phyloP scores from a whole-genome alignment of 2,888 invertebrate species.

The Rotaria magnacalcarata region DNA sequence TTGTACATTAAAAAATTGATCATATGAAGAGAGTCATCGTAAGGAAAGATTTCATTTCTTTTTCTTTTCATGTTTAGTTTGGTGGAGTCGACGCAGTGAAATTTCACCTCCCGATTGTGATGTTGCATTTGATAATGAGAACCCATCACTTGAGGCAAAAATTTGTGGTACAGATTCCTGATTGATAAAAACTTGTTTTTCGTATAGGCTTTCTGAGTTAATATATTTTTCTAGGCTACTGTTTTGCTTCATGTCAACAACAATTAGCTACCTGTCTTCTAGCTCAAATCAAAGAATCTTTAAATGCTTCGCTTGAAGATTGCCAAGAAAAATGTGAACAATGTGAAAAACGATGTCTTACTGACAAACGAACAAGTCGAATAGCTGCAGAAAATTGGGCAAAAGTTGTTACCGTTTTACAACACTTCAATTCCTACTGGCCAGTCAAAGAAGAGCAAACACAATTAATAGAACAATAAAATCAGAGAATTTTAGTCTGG shows the following conservation, averaged over 20 bases:
- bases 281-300: neutral
- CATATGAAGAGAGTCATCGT: too few species aligned
- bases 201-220: too few species aligned
- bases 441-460: too few species aligned
- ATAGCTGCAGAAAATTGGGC: constrained; percentile 4
- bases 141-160: constrained; percentile 10
- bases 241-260: neutral
- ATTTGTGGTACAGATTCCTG: constrained; percentile 18
- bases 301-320: neutral
- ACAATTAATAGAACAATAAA: too few species aligned
- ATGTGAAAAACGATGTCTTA: neutral
- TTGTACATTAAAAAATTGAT: too few species aligned
- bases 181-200: neutral
- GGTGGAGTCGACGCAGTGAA: neutral
- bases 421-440: neutral
- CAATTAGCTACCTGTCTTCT: neutral
- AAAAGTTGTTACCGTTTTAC: neutral
- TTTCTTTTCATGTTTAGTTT: neutral
- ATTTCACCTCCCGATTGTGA: neutral
- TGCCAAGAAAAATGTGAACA: neutral
- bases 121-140: neutral
- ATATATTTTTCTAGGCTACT: neutral
- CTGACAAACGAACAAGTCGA: neutral
- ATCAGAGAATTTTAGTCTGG: too few species aligned
- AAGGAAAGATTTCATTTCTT: neutral